Evolutionary conservation across 2,888 invertebrate genomes (phyloP).

Genomic region (Ophraella communa): DNA sequence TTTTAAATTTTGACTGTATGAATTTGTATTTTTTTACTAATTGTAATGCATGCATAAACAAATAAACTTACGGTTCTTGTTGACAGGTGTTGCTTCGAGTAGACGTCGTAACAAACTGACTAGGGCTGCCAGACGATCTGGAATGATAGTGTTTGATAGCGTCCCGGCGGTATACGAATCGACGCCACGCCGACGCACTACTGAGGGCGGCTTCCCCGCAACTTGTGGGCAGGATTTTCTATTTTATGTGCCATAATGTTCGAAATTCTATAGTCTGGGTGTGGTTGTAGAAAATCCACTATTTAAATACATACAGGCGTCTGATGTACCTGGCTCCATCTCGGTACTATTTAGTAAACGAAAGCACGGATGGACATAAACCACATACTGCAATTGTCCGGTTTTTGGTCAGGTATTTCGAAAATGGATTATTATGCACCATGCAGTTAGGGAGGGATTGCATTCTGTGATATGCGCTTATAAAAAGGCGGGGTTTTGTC

Average conservation of each 20-base stretch:
- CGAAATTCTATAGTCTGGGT: conserved; percentile 63
- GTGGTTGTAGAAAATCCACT: conserved; percentile 64
- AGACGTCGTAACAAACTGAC: conserved; percentile 46
- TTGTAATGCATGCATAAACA: conserved; percentile 3
- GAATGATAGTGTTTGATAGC: conserved; percentile 52
- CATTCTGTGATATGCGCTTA: conserved; percentile 50
- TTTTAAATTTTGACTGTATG: background rate
- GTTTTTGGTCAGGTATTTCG: conserved; percentile 48
- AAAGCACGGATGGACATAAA: conserved; percentile 41
- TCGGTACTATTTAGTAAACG: conserved; percentile 42
- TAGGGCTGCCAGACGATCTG: conserved; percentile 46
- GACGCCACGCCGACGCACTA: conserved; percentile 60
- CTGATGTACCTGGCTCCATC: conserved; percentile 45
- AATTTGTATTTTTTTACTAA: background rate
- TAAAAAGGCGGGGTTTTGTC: conserved; percentile 57
- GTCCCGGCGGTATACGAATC: conserved; percentile 53
- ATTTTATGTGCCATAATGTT: conserved; percentile 65
- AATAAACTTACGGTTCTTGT: conserved; percentile 26
- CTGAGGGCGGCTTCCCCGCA: conserved; percentile 58
- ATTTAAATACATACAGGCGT: conserved; percentile 45
- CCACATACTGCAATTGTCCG: conserved; percentile 28
- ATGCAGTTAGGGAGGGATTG: conserved; percentile 50
- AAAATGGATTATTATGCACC: conserved; percentile 51
- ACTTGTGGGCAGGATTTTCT: conserved; percentile 60
- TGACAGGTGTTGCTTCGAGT: conserved; percentile 36